phyloP scores from a whole-genome alignment of 2,888 invertebrate species.

The Nomada flava region DNA sequence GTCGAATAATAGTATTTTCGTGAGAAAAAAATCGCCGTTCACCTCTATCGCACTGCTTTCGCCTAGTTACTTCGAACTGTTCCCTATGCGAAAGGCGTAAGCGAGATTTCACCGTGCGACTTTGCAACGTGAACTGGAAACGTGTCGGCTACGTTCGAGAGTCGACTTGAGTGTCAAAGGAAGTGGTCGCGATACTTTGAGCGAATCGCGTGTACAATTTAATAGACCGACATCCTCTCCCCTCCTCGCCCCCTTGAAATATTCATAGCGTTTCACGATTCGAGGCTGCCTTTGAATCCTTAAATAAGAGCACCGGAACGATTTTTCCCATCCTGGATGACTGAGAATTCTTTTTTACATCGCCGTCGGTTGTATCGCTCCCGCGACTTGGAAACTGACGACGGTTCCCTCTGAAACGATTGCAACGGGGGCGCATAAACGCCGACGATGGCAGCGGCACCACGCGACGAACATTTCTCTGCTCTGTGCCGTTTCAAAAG shows the following conservation, averaged over 20 bases:
- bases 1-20: too few species aligned
- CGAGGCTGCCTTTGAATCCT: conserved; percentile 41
- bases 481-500: not conserved
- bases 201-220: conserved; percentile 53
- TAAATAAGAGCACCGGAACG: conserved; percentile 31
- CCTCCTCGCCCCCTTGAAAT: conserved; percentile 17
- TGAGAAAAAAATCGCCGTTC: too few species aligned
- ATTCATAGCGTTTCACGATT: conserved; percentile 28
- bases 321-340: not conserved
- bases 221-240: conserved; percentile 33
- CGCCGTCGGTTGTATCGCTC: not conserved
- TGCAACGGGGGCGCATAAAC: not conserved
- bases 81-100: not conserved
- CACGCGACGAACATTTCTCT: not conserved
- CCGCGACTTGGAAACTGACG: not conserved
- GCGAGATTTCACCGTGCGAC: conserved; percentile 21
- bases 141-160: conserved; percentile 41
- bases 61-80: not conserved
- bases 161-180: conserved; percentile 56
- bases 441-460: too few species aligned
- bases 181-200: conserved; percentile 49
- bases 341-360: not conserved
- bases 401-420: not conserved
- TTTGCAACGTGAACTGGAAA: conserved; percentile 47
- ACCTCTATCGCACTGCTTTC: not conserved